Percentiles rank a stretch among this genome's conserved stretches.
Conservation (phyloP, 2,888 invertebrate genomes). For the Omphaloscelis lunosa region DNA sequence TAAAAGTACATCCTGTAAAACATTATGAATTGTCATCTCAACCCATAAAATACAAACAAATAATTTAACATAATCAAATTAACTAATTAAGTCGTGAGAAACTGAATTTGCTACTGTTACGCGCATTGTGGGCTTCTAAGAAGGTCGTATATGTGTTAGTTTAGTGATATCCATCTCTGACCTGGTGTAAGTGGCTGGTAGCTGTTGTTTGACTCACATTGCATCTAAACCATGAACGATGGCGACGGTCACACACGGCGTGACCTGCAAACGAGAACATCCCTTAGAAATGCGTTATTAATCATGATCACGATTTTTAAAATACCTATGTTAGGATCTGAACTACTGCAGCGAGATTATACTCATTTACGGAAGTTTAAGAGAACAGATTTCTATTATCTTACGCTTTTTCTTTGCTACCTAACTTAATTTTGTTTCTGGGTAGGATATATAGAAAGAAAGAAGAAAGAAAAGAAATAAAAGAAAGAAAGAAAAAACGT, state of each 20-base stretch:
- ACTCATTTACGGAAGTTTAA: background rate
- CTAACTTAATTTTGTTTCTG: too few species aligned
- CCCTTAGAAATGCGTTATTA: conserved; percentile 58
- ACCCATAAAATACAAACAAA: conserved; percentile 17
- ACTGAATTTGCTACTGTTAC: conserved; percentile 51
- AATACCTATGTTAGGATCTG: too few species aligned
- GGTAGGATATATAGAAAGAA: too few species aligned
- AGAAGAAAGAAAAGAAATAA: too few species aligned
- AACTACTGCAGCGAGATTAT: background rate
- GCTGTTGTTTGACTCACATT: conserved; percentile 85
- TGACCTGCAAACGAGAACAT: conserved; percentile 73
- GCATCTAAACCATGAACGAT: conserved; percentile 81
- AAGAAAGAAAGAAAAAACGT: too few species aligned
- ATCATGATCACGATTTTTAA: background rate
- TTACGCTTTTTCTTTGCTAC: background rate
- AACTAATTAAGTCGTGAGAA: conserved; percentile 68
- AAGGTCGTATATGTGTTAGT: conserved; percentile 56
- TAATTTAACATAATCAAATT: conserved; percentile 64
- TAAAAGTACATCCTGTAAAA: background rate
- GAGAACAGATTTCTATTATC: background rate
- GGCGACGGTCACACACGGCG: conserved; percentile 60
- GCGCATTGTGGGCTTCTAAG: conserved; percentile 51
- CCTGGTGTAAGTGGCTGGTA: conserved; percentile 76
- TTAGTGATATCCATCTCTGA: conserved; percentile 81
- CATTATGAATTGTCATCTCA: conserved; percentile 14